These are phyloP conservation scores for Tinamus major DNA, from an alignment of 2,797 vertebrate species.

Conservation along the genomic window DNA sequence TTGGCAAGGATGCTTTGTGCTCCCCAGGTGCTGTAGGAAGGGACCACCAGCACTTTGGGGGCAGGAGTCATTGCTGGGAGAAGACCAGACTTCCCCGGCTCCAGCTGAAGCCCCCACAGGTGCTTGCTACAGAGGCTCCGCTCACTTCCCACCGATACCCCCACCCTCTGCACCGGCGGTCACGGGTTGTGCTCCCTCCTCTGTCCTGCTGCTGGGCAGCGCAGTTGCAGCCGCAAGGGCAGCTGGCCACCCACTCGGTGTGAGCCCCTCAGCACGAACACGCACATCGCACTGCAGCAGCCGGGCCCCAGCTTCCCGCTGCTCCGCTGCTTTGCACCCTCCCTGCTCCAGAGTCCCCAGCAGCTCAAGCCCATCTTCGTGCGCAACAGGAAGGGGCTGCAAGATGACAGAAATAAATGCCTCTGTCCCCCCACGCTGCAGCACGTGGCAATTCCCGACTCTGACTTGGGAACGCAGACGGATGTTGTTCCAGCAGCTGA, in stretches of 20 bases:
- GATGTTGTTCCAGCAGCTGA: neutral
- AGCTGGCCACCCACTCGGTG: neutral
- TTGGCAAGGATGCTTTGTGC: neutral
- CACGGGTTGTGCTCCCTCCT: neutral
- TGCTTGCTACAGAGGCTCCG: neutral
- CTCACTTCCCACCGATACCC: neutral
- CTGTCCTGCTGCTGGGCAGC: neutral
- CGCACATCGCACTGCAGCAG: too few relatives aligned
- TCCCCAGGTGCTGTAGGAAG: neutral
- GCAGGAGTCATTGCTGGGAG: neutral
- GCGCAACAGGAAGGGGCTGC: neutral
- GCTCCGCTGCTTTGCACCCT: neutral
- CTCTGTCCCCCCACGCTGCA: neutral
- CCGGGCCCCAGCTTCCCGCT: neutral
- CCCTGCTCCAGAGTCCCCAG: neutral
- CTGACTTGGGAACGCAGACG: neutral
- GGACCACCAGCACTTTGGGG: neutral
- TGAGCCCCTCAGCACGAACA: neutral
- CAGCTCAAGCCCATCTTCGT: neutral
- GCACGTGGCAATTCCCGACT: neutral
- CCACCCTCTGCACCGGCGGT: neutral
- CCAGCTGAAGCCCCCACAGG: rapidly evolving
- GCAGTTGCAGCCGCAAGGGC: neutral
- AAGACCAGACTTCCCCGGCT: neutral
- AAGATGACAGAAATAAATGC: neutral